A percentile compares a stretch with the other conserved stretches of the same genome.
These are phyloP conservation scores for Sprattus sprattus DNA, from an alignment of 2,113 vertebrate species.

Conservation along the genomic window DNA sequence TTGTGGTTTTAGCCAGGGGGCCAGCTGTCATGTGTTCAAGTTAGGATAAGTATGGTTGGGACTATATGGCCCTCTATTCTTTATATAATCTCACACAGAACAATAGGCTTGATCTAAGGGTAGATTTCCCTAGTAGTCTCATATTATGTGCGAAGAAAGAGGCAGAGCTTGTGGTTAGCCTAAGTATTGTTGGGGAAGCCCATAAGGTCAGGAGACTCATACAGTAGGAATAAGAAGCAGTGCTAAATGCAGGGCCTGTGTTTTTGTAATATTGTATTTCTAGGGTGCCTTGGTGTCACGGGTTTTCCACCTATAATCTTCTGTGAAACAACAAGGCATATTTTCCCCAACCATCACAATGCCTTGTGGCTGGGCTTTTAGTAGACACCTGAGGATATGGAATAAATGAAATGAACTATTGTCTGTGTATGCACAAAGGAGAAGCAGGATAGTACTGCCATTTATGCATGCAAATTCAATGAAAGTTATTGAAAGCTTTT, in stretches of 20 bases:
- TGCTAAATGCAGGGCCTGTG: background rate
- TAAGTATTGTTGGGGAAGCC: slow-evolving; percentile 4
- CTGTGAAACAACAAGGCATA: background rate
- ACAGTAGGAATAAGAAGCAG: background rate
- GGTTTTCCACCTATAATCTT: background rate
- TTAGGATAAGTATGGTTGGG: background rate
- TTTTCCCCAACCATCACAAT: background rate
- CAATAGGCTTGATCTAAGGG: background rate
- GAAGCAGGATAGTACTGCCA: no score
- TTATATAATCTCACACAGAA: background rate
- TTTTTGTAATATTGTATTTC: background rate
- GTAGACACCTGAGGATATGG: background rate
- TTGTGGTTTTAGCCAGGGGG: background rate
- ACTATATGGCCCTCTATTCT: background rate
- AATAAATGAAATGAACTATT: background rate
- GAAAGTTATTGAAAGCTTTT: background rate
- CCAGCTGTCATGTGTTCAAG: background rate
- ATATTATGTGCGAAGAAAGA: background rate
- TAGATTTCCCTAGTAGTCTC: background rate
- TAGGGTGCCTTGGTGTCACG: background rate
- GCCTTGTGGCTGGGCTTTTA: background rate
- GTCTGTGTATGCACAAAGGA: background rate
- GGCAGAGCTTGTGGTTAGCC: background rate
- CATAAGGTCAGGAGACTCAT: background rate
- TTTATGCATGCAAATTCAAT: no score